Evolutionary conservation across 2,113 vertebrate species (phyloP).

Genomic region (Eptesicus fuscus): DNA sequence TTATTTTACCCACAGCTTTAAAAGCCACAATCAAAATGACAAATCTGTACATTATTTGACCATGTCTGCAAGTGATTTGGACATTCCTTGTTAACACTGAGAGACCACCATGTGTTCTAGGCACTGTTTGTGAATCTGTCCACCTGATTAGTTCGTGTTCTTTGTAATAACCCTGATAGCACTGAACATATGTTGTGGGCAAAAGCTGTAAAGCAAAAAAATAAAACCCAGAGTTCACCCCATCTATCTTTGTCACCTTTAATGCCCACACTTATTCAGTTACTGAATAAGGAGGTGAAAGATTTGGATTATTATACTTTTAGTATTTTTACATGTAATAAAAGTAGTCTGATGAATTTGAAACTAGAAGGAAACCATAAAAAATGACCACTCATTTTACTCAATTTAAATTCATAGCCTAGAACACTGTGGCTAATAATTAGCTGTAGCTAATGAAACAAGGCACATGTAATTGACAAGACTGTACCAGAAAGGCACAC

Average conservation of each 20-base stretch:
- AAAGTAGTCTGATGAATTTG: slow-evolving; percentile 66
- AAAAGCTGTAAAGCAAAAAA: slow-evolving; percentile 81
- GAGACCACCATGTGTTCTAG: slow-evolving; percentile 75
- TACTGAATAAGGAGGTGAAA: slow-evolving; percentile 35
- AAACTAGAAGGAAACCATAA: slow-evolving; percentile 60
- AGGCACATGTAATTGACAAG: slow-evolving; percentile 62
- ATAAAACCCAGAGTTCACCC: slow-evolving; percentile 58
- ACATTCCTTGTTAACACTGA: slow-evolving; percentile 76
- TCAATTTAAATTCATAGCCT: slow-evolving; percentile 73
- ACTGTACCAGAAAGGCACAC: slow-evolving; percentile 28
- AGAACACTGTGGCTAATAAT: slow-evolving; percentile 68
- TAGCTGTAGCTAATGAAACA: slow-evolving; percentile 73
- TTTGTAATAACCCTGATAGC: slow-evolving; percentile 78
- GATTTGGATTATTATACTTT: slow-evolving; percentile 63
- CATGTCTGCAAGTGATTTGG: slow-evolving; percentile 77
- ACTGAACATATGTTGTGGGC: slow-evolving; percentile 80
- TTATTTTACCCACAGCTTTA: slow-evolving; percentile 59
- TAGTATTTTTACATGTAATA: slow-evolving; percentile 59
- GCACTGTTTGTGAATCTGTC: slow-evolving; percentile 76
- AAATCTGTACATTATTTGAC: slow-evolving; percentile 73
- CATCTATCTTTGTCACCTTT: slow-evolving; percentile 81
- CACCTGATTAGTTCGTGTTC: slow-evolving; percentile 79
- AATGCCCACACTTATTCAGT: slow-evolving; percentile 67
- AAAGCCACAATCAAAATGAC: slow-evolving; percentile 71
- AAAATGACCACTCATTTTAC: slow-evolving; percentile 39